A percentile compares a stretch with the other conserved stretches of the same genome.
Conservation (phyloP, 2,113 vertebrate genomes). For the Platanista minor region DNA sequence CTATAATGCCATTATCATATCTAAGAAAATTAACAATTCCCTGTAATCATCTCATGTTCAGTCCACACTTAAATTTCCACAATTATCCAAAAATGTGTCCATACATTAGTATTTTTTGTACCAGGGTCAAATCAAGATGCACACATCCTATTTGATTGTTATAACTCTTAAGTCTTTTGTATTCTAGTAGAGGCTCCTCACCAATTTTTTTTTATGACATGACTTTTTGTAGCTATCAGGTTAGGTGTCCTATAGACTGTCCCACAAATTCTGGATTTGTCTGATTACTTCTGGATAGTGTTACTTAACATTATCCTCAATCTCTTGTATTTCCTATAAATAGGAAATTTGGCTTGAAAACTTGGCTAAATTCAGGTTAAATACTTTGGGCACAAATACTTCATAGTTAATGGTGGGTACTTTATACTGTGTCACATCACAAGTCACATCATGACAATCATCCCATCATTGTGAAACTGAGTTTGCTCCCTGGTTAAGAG, state of each 20-base stretch:
- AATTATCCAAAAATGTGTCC: background rate
- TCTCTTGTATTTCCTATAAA: background rate
- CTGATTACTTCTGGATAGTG: background rate
- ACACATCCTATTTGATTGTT: background rate
- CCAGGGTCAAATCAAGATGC: background rate
- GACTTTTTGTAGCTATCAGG: background rate
- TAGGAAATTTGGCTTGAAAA: background rate
- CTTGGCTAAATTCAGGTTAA: background rate
- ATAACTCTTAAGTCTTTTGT: background rate
- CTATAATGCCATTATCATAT: background rate
- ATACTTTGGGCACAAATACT: background rate
- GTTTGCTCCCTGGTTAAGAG: background rate
- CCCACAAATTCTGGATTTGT: background rate
- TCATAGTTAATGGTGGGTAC: background rate
- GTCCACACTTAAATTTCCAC: background rate
- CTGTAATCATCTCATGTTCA: background rate
- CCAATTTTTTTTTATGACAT: background rate
- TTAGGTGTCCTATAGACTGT: background rate
- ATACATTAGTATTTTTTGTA: background rate
- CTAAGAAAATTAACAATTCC: background rate
- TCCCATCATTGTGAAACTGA: background rate
- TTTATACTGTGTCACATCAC: background rate
- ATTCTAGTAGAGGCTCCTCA: background rate
- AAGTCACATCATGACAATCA: background rate
- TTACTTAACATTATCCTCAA: background rate